Percentiles rank a stretch among this genome's conserved stretches.
These are phyloP conservation scores for Arothron firmamentum DNA, from an alignment of 2,113 vertebrate genomes.

Conservation along the genomic window DNA sequence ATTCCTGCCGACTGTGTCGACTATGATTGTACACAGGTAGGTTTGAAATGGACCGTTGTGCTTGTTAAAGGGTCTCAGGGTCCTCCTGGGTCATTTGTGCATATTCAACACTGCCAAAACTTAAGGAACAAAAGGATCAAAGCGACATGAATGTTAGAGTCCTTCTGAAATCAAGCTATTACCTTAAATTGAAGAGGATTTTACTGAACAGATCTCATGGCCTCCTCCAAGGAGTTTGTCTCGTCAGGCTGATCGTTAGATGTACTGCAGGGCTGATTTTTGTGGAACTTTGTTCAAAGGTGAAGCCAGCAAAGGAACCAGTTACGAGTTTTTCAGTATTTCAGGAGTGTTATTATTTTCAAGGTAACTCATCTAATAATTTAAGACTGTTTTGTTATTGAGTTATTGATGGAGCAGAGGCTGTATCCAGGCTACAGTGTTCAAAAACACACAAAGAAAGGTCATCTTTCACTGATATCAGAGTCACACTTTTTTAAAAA, in stretches of 20 bases:
- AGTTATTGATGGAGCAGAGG: no score
- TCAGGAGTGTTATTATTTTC: no score
- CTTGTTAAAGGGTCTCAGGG: constrained; percentile 22
- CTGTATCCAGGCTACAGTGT: no score
- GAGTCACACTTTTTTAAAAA: no score
- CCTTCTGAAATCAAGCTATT: background rate
- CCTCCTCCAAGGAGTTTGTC: background rate
- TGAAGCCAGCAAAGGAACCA: background rate
- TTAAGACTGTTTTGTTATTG: no score
- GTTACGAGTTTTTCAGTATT: background rate
- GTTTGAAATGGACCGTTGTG: constrained; percentile 16
- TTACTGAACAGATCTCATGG: background rate
- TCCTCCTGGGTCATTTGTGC: constrained; percentile 18
- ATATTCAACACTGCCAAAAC: constrained; percentile 11
- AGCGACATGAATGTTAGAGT: background rate
- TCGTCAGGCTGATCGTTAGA: background rate
- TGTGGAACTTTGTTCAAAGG: background rate
- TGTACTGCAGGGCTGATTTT: background rate
- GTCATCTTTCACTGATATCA: no score
- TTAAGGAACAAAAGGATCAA: constrained; percentile 5
- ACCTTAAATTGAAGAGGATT: background rate
- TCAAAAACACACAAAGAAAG: no score
- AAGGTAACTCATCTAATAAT: no score
- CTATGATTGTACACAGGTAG: constrained; percentile 16
- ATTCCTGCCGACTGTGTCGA: constrained; percentile 20